Evolutionary conservation across 2,888 invertebrate genomes (phyloP), one percentile per base, ranked within the genome.

Genomic region (Sabatieria punctata): DNA sequence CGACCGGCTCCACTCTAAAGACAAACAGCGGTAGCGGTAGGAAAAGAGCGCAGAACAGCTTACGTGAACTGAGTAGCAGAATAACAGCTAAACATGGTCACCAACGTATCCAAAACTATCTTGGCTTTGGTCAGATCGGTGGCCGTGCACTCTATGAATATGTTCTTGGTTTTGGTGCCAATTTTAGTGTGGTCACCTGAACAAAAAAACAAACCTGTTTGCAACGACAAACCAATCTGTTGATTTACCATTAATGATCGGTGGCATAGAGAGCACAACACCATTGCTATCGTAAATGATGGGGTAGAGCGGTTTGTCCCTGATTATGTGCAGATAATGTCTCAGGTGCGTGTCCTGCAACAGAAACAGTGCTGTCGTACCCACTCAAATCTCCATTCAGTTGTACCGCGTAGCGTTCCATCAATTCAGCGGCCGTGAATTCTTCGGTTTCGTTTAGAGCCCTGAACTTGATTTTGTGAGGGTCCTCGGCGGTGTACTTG

Each of bases 81-180:
- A 69, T 97, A 85, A 60, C 80, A 73, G 41, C 86, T 83, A 70
- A 97, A 95, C 77, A 91, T 83, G 57, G 85, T 81, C 15, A 95
- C 84, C 18, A 99, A 65, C 1, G 88, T 91, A 68, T 99, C 95
- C 52, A 99, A 71, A 1, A 88, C 91, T 51, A 95, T 77, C 61
- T 78, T 82, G 0, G 93, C 91, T 80, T 97, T 97, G 42, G 85
- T 85, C 52, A 88, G 73, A 73, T 97, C 95, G 1, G 89, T 91
- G 19, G 93, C 95, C 1, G 97, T 99, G 61, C 82, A 81, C 69
- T 99, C 97, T 57, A 99, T 93, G 66, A 97, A 85, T 25, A 99
- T 81, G 73, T 99, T 97, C 65, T 80, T 85, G 0, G 97, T 97
- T 47, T 82, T 71, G 3, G 89, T 69, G 0, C 83, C 82, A 54